phyloP scores from a whole-genome alignment of 2,113 vertebrate genomes.

The Psammodynastes pulverulentus region DNA sequence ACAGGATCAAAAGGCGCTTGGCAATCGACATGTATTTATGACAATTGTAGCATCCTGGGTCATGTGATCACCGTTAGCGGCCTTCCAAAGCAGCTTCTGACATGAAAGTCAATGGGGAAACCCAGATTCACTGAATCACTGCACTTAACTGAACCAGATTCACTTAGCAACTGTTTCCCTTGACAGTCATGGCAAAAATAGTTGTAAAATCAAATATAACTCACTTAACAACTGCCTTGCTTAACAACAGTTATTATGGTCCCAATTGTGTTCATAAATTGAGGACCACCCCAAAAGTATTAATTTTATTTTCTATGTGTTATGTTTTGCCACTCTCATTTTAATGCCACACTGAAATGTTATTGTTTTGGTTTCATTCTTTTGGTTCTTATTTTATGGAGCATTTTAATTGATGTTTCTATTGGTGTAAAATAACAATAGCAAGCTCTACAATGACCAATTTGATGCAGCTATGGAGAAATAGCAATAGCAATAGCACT shows the following conservation, averaged over 20 bases:
- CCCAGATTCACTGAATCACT: not conserved
- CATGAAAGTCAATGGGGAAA: not conserved
- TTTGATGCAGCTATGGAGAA: not conserved
- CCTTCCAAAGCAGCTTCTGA: not conserved
- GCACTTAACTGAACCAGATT: not conserved
- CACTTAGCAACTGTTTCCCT: not conserved
- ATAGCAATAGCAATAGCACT: not conserved
- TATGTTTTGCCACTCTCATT: not conserved
- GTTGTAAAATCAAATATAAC: not conserved
- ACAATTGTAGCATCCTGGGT: not conserved
- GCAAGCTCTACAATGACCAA: not conserved
- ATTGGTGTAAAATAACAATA: not conserved
- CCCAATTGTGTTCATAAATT: not conserved
- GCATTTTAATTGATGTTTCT: not conserved
- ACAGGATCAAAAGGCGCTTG: not conserved
- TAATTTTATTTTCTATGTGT: not conserved
- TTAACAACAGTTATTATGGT: not conserved
- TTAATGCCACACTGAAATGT: not conserved
- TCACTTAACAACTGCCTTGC: not conserved
- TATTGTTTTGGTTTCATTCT: not conserved
- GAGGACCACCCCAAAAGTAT: not conserved
- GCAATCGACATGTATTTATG: not conserved
- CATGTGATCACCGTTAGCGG: not conserved
- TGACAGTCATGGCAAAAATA: not conserved
- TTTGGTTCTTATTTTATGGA: not conserved